Conservation (phyloP, 2,888 invertebrate species). For the Drosophila tripunctata region DNA sequence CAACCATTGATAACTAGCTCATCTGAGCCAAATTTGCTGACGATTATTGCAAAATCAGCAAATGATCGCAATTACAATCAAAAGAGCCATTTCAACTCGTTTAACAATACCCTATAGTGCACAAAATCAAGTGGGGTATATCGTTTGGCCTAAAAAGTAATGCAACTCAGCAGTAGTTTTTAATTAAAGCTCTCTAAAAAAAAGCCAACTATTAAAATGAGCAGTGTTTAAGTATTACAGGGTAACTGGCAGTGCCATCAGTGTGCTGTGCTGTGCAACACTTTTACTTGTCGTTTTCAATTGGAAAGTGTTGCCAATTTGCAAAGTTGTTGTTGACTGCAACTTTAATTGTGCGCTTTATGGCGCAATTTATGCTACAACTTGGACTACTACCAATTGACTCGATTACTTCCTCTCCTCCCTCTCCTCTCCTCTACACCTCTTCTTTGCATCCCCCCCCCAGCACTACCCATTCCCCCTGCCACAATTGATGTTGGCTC, state of each 20-base stretch:
- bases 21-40: slow-evolving; percentile 37
- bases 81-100: slow-evolving; percentile 26
- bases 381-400: slow-evolving; percentile 48
- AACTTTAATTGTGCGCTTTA: slow-evolving; percentile 77
- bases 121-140: not conserved
- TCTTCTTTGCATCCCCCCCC: too few species aligned
- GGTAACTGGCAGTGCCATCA: slow-evolving; percentile 19
- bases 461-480: not conserved
- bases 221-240: not conserved
- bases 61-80: slow-evolving; percentile 40
- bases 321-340: slow-evolving; percentile 59
- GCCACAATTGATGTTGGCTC: slow-evolving; percentile 47
- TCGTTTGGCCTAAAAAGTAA: too few species aligned
- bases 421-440: too few species aligned
- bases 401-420: not conserved
- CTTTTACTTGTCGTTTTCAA: slow-evolving; percentile 62
- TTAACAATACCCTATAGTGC: slow-evolving; percentile 29
- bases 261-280: too few species aligned
- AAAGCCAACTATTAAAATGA: not conserved
- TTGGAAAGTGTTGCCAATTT: slow-evolving; percentile 79
- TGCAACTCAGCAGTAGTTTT: not conserved
- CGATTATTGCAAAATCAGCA: slow-evolving; percentile 53
- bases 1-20: slow-evolving; percentile 22
- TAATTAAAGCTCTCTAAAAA: too few species aligned
- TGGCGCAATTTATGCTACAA: slow-evolving; percentile 72